A percentile compares a stretch with the other conserved stretches of the same genome.
phyloP scores from a whole-genome alignment of 2,113 vertebrate species.

The Heterochromis multidens region DNA sequence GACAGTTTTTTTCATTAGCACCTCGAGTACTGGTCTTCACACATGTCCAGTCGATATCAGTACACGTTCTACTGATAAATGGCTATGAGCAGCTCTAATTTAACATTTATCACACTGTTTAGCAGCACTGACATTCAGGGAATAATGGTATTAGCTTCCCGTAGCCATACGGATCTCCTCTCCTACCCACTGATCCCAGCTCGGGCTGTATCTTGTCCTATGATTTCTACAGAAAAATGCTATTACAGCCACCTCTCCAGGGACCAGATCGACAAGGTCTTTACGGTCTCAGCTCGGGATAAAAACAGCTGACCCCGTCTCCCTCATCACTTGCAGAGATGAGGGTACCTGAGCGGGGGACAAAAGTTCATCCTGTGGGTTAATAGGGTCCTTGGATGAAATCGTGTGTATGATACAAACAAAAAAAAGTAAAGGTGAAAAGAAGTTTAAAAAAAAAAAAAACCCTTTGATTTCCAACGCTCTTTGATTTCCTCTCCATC shows the following conservation, averaged over 20 bases:
- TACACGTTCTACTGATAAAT: slow-evolving; percentile 6
- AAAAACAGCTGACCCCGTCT: slow-evolving; percentile 56
- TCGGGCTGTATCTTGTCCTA: slow-evolving; percentile 14
- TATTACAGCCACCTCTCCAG: slow-evolving; percentile 49
- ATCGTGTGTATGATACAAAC: slow-evolving; percentile 23
- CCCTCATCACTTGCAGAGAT: slow-evolving; percentile 56
- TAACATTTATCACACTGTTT: slow-evolving; percentile 23
- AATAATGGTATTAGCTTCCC: slow-evolving; percentile 15
- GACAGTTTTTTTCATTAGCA: neutral
- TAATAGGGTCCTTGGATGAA: slow-evolving; percentile 63
- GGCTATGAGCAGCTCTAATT: slow-evolving; percentile 31
- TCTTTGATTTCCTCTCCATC: slow-evolving; percentile 9
- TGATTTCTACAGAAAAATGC: slow-evolving; percentile 60
- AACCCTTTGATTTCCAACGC: neutral
- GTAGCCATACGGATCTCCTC: neutral
- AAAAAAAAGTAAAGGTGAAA: neutral
- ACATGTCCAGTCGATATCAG: slow-evolving; percentile 5
- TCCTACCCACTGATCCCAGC: neutral
- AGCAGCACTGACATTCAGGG: slow-evolving; percentile 13
- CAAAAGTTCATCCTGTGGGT: slow-evolving; percentile 46
- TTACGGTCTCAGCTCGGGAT: slow-evolving; percentile 6
- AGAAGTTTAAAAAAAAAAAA: slow-evolving; percentile 5
- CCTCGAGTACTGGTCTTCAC: slow-evolving; percentile 9
- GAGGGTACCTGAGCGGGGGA: slow-evolving; percentile 35
- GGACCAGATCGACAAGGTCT: slow-evolving; percentile 46